Base-by-base conservation (phyloP, 2,113 vertebrate species). In the Emydocephalus ijimae region DNA sequence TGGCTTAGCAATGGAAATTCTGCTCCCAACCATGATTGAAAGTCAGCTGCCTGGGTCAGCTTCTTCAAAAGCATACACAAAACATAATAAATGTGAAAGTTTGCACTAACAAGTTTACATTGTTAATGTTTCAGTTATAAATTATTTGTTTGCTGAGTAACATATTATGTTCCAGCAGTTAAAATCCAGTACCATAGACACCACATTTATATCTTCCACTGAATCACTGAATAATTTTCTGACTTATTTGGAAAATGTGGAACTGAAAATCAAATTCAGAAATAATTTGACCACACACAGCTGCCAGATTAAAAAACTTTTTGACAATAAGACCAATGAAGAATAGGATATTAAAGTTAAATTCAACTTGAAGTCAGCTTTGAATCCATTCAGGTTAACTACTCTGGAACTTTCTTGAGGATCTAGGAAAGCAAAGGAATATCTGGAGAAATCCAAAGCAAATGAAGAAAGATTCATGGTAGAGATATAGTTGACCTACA, bases 201-300 rank as follows among this genome's bases (percentile, higher is more conserved):
- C 43, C 26, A 7, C 29, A 34, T 26, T 29, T 52, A 20, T 45
- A 87, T 14, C 9, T 90, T 54, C 45, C 21, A 85, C n/a, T 59
- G 57, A 69, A 93, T 87, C 81, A 64, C 56, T 20, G 81, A 87
- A 64, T 93, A 54, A 90, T 93, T 86, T 43, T 48, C 81, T 18
- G 34, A 43, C 2, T 81, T 39, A 81, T 15, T 81, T 81, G 74
- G 34, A 81, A 81, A 81, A 81, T 81, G 34, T 81, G 7, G 18
- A 81, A 43, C 34, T 56, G 34, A 21, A 57, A 21, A 39, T 89
- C 54, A 89, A 87, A 87, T 50, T 39, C 34, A 23, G 21, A 45
- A 26, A 59, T 90, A 24, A 52, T 39, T 93, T 20, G 56, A 0
- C 0, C 34, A 26, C 21, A 85, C 2, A 4, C 81, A 86, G 18